Evolutionary conservation across 2,888 invertebrate species (phyloP).

Genomic region (Cephus pulcher): DNA sequence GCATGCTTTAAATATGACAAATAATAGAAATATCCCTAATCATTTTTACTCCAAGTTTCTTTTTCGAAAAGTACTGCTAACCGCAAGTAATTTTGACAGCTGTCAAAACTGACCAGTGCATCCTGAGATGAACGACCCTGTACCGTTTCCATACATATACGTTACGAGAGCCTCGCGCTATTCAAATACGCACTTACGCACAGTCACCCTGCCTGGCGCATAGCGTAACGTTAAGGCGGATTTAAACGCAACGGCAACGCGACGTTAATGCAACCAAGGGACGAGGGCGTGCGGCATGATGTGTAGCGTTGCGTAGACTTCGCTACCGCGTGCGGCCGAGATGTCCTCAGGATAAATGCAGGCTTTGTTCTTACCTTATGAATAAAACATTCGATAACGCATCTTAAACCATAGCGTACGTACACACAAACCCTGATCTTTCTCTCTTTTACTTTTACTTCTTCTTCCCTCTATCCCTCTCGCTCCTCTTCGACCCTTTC

Average conservation of each 20-base stretch:
- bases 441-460: conserved; percentile 32
- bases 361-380: conserved; percentile 65
- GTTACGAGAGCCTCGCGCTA: neutral
- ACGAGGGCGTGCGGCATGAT: conserved; percentile 22
- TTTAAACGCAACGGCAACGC: conserved; percentile 9
- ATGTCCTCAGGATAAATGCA: conserved; percentile 65
- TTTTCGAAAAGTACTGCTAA: no score
- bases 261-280: conserved; percentile 18
- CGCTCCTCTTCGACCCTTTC: neutral
- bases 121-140: no score
- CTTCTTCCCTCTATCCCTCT: conserved; percentile 4
- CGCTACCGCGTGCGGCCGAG: conserved; percentile 41
- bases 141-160: neutral
- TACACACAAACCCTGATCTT: conserved; percentile 31
- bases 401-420: conserved; percentile 54
- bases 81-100: no score
- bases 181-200: neutral
- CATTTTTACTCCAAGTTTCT: no score
- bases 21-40: no score
- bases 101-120: no score
- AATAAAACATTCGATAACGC: conserved; percentile 66
- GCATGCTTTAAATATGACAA: no score
- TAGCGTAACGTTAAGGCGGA: neutral
- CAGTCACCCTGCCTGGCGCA: neutral
- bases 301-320: conserved; percentile 45